Percentiles rank a stretch among this genome's conserved stretches.
Evolutionary conservation across 2,888 invertebrate genomes (phyloP).

Genomic region (Torymus aiolomorphi): DNA sequence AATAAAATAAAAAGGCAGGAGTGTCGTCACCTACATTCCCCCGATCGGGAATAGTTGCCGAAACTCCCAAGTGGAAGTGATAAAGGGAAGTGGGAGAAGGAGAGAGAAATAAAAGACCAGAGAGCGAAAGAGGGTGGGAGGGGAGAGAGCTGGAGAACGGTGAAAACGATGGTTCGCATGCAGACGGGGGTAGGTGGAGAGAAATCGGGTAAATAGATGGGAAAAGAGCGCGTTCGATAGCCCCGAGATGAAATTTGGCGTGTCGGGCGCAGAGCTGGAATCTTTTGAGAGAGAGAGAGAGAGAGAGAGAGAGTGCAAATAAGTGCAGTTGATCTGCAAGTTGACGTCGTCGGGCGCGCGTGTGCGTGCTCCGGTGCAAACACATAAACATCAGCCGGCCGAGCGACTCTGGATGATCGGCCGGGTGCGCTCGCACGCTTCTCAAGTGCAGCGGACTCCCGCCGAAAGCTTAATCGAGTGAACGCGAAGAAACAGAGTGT

Average conservation of each 20-base stretch:
- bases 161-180: neutral
- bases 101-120: slow-evolving; percentile 13
- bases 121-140: neutral
- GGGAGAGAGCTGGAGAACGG: neutral
- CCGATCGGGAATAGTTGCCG: neutral
- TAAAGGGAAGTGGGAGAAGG: slow-evolving; percentile 29
- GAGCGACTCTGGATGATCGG: slow-evolving; percentile 27
- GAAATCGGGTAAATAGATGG: slow-evolving; percentile 2
- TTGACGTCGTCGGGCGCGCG: slow-evolving; percentile 1
- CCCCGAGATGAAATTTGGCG: too few species aligned
- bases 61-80: slow-evolving; percentile 3
- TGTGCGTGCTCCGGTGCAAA: slow-evolving; percentile 14
- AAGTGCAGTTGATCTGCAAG: slow-evolving; percentile 25
- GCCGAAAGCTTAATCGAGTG: slow-evolving; percentile 46
- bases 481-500: slow-evolving; percentile 36
- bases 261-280: neutral
- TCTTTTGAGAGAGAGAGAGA: slow-evolving; percentile 3
- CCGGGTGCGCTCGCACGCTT: slow-evolving; percentile 16
- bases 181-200: neutral
- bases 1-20: slow-evolving; percentile 6
- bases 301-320: slow-evolving; percentile 25
- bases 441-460: slow-evolving; percentile 18
- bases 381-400: slow-evolving; percentile 36
- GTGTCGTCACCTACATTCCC: slow-evolving; percentile 7
- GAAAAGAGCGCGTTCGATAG: neutral